phyloP scores from a whole-genome alignment of 2,888 invertebrate genomes.

The Venusia cambrica region DNA sequence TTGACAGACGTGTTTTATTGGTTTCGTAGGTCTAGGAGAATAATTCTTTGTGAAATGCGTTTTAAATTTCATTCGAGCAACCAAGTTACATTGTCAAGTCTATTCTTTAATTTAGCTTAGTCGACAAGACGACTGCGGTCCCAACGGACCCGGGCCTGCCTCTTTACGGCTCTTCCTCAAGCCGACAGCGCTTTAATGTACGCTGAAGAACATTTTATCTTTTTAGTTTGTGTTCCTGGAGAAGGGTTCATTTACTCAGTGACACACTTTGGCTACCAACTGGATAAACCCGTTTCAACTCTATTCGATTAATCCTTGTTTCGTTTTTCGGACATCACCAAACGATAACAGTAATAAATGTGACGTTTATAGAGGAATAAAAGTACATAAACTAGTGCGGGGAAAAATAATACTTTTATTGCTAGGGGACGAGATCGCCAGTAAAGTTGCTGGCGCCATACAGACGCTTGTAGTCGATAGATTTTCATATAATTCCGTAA shows the following conservation, averaged over 20 bases:
- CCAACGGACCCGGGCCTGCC: constrained; percentile 52
- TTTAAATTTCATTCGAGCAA: no score
- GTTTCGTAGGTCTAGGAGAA: no score
- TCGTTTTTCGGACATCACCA: constrained; percentile 40
- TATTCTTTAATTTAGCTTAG: constrained; percentile 63
- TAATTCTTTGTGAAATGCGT: no score
- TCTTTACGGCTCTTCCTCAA: constrained; percentile 68
- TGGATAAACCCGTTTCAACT: constrained; percentile 59
- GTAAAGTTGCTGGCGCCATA: constrained; percentile 55
- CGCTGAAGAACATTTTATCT: constrained; percentile 76
- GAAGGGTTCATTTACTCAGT: constrained; percentile 72
- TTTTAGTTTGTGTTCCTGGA: constrained; percentile 67
- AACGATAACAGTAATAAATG: constrained; percentile 34
- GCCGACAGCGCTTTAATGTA: constrained; percentile 71
- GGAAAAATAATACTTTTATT: constrained; percentile 48
- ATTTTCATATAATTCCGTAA: constrained; percentile 24
- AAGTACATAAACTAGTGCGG: constrained; percentile 41
- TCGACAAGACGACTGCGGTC: constrained; percentile 46
- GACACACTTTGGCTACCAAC: constrained; percentile 66
- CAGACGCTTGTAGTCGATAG: no score
- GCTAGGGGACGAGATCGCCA: constrained; percentile 40
- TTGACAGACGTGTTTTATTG: no score
- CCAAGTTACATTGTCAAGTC: constrained; percentile 45
- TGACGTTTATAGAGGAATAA: constrained; percentile 49
- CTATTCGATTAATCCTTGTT: constrained; percentile 53